These are phyloP conservation scores for Netelia fuscicornis DNA, from an alignment of 2,888 invertebrate genomes.

Conservation along the genomic window DNA sequence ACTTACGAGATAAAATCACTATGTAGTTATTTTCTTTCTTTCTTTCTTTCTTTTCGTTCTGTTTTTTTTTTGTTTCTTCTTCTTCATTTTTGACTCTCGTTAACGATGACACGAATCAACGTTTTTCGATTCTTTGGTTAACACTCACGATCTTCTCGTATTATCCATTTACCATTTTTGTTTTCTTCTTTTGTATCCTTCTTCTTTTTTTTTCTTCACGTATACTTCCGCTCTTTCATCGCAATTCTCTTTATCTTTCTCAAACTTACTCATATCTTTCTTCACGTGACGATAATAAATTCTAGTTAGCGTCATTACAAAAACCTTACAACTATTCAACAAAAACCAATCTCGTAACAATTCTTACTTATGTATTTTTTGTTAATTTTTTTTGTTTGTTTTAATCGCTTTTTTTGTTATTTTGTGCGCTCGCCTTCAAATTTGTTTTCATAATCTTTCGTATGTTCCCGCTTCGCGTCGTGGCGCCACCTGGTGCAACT, in stretches of 20 bases:
- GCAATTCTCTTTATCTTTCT: slow-evolving; percentile 34
- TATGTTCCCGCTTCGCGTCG: background rate
- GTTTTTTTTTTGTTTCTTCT: background rate
- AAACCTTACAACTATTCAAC: slow-evolving; percentile 84
- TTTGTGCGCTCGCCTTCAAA: slow-evolving; percentile 30
- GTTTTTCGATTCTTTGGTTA: slow-evolving; percentile 21
- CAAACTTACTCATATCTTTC: slow-evolving; percentile 40
- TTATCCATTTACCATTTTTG: slow-evolving; percentile 28
- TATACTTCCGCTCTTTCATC: slow-evolving; percentile 48
- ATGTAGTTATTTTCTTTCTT: slow-evolving; percentile 42
- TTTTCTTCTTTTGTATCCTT: slow-evolving; percentile 31
- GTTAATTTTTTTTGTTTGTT: slow-evolving; percentile 34
- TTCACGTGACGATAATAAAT: slow-evolving; percentile 76
- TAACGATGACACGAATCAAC: slow-evolving; percentile 1
- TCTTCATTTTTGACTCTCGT: background rate
- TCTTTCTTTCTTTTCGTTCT: background rate
- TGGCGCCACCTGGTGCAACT: background rate
- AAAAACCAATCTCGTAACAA: slow-evolving; percentile 83
- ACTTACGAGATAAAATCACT: slow-evolving; percentile 66
- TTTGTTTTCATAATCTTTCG: background rate
- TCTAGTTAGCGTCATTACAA: slow-evolving; percentile 82
- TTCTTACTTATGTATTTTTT: slow-evolving; percentile 73
- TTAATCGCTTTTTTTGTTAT: slow-evolving; percentile 54
- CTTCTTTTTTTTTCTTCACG: slow-evolving; percentile 32
- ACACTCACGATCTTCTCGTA: slow-evolving; percentile 21